phyloP scores from a whole-genome alignment of 2,888 invertebrate species.

The Drosophila diplacantha region DNA sequence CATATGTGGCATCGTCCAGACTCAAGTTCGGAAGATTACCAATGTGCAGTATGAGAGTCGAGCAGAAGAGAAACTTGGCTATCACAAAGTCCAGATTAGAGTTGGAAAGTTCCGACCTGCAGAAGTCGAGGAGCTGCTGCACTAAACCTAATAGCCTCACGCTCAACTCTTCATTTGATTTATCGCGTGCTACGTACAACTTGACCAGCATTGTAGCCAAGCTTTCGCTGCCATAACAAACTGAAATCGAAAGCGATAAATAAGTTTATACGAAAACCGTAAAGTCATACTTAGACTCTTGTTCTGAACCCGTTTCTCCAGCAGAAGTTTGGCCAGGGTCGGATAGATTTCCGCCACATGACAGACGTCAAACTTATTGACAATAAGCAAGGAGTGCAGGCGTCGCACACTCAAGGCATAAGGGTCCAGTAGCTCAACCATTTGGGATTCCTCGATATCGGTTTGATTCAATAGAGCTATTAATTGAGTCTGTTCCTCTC shows the following conservation, averaged over 20 bases:
- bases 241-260: slow-evolving; percentile 13
- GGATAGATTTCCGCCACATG: slow-evolving; percentile 41
- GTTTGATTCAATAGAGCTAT: slow-evolving; percentile 5
- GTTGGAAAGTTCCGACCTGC: slow-evolving; percentile 31
- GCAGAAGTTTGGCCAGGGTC: slow-evolving; percentile 27
- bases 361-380: slow-evolving; percentile 31
- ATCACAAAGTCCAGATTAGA: slow-evolving; percentile 12
- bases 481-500: slow-evolving; percentile 19
- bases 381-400: slow-evolving; percentile 33
- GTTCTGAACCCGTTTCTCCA: slow-evolving; percentile 14
- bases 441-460: background rate
- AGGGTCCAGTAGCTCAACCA: slow-evolving; percentile 15
- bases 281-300: slow-evolving; percentile 31
- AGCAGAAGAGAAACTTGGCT: slow-evolving; percentile 45
- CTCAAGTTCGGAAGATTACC: slow-evolving; percentile 12
- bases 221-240: slow-evolving; percentile 47
- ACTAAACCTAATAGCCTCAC: slow-evolving; percentile 12
- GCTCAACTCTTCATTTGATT: slow-evolving; percentile 6
- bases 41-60: slow-evolving; percentile 37
- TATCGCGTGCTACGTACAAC: slow-evolving; percentile 12
- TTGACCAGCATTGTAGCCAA: slow-evolving; percentile 49
- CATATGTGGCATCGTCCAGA: slow-evolving; percentile 38
- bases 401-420: slow-evolving; percentile 40
- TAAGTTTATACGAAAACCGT: background rate
- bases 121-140: slow-evolving; percentile 29